Base-by-base conservation (phyloP, 2,797 vertebrate genomes). In the Platyrinchus mystaceus region DNA sequence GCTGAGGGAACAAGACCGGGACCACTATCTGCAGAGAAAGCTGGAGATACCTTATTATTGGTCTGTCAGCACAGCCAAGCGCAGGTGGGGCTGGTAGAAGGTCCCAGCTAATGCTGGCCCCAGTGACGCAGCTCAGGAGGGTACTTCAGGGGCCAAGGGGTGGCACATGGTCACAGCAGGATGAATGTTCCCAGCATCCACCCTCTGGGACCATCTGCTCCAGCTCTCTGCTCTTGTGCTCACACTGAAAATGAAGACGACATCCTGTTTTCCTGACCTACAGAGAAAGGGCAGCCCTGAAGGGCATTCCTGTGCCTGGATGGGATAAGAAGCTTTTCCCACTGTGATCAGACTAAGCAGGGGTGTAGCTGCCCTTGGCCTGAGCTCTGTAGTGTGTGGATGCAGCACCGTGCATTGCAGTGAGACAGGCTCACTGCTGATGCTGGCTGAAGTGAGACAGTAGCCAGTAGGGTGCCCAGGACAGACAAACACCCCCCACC, bases 381-480 rank as follows among this genome's bases (percentile, higher is more conserved):
- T 27, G 52, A 47, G 64, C 27, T 66, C 60, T 50, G n/a, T 4
- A 43, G 46, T 1, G 5, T 47, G 62, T 37, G 10, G 63, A 66
- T 56, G 78, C 52, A 89, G 56, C 2, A 3, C 24, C 39, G 58
- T 50, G 41, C 6, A 2, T 10, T 58, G 64, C 14, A 12, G 19
- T 18, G 32, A 69, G 28, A 59, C 0, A 0, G 13, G 9, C 64
- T 78, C 6, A 0, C 79, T 67, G 62, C 47, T 89, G 39, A 4
- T 4, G 10, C 20, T 27, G 41, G 9, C 44, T 63, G 70, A 67
- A 56, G 37, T 3, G 22, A 67, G 27, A 39, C 0, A 2, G 43
- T 34, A 95, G 46, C n/a, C 55, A 89, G 41, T 5, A 15, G 66
- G 39, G 18, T 68, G 58, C 49, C 39, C 34, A 60, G 53, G 46